Percentiles rank a stretch among this genome's conserved stretches.
These are phyloP conservation scores for Lophotriccus pileatus DNA, from an alignment of 2,797 vertebrate species.

Conservation along the genomic window DNA sequence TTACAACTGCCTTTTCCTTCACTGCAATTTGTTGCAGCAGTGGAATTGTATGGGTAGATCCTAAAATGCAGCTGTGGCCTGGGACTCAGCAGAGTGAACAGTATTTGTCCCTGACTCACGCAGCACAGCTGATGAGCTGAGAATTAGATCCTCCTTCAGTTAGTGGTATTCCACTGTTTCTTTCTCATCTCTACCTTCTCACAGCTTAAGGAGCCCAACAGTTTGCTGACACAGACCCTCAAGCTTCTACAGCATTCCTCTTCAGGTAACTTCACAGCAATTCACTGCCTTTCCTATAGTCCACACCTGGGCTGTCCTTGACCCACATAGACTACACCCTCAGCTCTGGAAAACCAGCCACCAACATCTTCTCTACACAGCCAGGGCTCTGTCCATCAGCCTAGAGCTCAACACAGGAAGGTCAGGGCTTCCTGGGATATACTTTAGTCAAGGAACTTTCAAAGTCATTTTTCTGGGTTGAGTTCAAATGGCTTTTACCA, in stretches of 20 bases:
- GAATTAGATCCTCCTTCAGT: neutral
- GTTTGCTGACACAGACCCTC: neutral
- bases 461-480: neutral
- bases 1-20: neutral
- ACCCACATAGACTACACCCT: too few species aligned
- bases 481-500: neutral
- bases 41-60: neutral
- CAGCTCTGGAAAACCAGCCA: neutral
- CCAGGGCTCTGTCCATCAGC: neutral
- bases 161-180: neutral
- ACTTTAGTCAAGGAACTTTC: neutral
- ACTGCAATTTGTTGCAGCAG: neutral
- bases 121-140: neutral
- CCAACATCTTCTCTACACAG: neutral
- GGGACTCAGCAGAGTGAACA: neutral
- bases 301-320: neutral
- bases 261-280: neutral
- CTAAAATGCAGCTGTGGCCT: neutral
- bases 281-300: neutral
- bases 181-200: neutral
- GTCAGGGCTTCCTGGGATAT: neutral
- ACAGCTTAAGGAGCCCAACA: neutral
- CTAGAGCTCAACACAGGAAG: neutral
- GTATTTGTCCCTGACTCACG: accelerated
- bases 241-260: neutral